Conservation (phyloP, 2,797 vertebrate genomes). For the Okamejei kenojei region DNA sequence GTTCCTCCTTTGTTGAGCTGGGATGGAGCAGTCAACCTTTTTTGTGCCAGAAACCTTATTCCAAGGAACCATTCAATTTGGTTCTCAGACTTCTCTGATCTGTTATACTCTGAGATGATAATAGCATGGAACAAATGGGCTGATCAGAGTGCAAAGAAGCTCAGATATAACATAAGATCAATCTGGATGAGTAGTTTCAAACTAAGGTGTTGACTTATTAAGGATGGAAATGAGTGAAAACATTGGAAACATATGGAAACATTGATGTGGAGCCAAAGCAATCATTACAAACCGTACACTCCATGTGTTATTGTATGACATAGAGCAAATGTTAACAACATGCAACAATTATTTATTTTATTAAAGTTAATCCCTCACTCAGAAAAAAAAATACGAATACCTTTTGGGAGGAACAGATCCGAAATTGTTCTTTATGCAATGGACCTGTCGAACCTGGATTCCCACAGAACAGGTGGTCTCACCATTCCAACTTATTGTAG, state of each 20-base stretch:
- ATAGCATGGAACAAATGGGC: neutral
- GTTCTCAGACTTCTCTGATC: neutral
- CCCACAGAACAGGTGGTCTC: constrained; percentile 68
- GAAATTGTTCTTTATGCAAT: constrained; percentile 70
- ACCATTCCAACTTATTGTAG: constrained; percentile 53
- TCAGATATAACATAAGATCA: neutral
- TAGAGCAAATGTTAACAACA: neutral
- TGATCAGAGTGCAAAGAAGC: neutral
- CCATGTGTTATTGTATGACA: neutral
- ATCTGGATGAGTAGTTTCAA: neutral
- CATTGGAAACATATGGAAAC: neutral
- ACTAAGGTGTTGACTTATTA: neutral
- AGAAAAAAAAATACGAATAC: constrained; percentile 51
- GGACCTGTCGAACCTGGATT: constrained; percentile 73
- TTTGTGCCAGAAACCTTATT: neutral
- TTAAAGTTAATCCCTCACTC: neutral
- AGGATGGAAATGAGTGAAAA: neutral
- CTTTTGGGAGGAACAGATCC: constrained; percentile 77
- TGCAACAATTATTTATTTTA: neutral
- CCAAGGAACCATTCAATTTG: neutral
- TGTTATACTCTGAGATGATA: neutral
- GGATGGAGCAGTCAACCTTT: neutral
- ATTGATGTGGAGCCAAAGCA: neutral
- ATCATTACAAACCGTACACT: neutral
- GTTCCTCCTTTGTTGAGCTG: neutral